These are phyloP conservation scores for Asarcornis scutulata DNA, from an alignment of 2,113 vertebrate species.

Conservation along the genomic window DNA sequence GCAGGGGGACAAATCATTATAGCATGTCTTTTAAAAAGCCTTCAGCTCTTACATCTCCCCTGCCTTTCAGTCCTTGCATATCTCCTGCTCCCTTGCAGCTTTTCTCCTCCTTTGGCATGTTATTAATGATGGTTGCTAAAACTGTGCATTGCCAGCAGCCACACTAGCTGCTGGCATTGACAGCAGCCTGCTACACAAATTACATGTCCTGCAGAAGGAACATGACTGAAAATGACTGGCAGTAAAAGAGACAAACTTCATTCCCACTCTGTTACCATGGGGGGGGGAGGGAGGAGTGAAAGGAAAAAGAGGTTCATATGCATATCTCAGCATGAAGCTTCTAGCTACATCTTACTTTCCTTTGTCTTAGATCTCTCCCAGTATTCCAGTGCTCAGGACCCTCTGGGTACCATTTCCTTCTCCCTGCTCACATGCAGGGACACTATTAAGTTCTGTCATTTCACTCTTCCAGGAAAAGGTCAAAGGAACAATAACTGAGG, in stretches of 20 bases:
- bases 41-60: not conserved
- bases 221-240: not conserved
- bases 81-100: not conserved
- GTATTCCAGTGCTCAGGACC: not conserved
- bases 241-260: not conserved
- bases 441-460: not conserved
- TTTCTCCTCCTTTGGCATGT: fast-evolving
- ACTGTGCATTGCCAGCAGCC: not conserved
- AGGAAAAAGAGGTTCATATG: not conserved
- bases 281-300: too few relatives aligned
- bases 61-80: not conserved
- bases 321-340: not conserved
- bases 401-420: not conserved
- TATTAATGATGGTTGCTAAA: not conserved
- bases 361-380: not conserved
- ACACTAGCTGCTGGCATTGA: fast-evolving
- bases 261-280: too few relatives aligned
- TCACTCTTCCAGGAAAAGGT: not conserved
- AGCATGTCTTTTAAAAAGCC: not conserved
- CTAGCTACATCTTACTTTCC: not conserved
- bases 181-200: fast-evolving
- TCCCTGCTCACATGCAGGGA: not conserved
- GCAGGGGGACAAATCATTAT: not conserved
- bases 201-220: not conserved
- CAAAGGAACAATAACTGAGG: not conserved